Percentiles rank a stretch among this genome's conserved stretches.
phyloP scores from a whole-genome alignment of 2,113 vertebrate genomes.

The Mungos mungo region DNA sequence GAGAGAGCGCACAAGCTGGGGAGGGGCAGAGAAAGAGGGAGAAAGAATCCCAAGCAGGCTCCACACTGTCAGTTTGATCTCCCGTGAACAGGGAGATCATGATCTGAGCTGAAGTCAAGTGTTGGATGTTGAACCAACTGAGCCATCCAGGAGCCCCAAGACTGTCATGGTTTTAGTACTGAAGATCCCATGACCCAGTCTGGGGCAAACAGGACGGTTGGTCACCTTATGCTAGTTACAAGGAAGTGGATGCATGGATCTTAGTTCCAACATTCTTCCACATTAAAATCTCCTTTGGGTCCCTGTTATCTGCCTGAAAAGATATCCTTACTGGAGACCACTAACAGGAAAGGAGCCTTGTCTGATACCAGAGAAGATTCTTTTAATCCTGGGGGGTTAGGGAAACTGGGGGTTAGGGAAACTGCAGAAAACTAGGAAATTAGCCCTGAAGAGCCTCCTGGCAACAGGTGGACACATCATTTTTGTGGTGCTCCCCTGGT shows the following conservation, averaged over 20 bases:
- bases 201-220: neutral
- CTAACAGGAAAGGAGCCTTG: neutral
- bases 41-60: too few relatives aligned
- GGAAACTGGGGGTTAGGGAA: neutral
- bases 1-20: too few relatives aligned
- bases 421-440: neutral
- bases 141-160: too few relatives aligned
- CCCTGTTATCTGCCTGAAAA: neutral
- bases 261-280: neutral
- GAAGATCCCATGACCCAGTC: neutral
- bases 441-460: neutral
- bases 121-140: too few relatives aligned
- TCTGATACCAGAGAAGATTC: neutral
- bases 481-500: neutral
- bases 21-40: too few relatives aligned
- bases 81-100: too few relatives aligned
- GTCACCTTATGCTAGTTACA: neutral
- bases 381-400: neutral
- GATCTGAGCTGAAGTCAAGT: too few relatives aligned
- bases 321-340: neutral
- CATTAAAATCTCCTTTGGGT: neutral
- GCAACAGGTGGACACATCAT: neutral
- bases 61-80: too few relatives aligned
- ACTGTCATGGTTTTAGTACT: neutral
- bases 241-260: too few relatives aligned